Evolutionary conservation across 2,113 vertebrate genomes (phyloP), one percentile per base, ranked within the genome.

Genomic region (Callopanchax toddi): DNA sequence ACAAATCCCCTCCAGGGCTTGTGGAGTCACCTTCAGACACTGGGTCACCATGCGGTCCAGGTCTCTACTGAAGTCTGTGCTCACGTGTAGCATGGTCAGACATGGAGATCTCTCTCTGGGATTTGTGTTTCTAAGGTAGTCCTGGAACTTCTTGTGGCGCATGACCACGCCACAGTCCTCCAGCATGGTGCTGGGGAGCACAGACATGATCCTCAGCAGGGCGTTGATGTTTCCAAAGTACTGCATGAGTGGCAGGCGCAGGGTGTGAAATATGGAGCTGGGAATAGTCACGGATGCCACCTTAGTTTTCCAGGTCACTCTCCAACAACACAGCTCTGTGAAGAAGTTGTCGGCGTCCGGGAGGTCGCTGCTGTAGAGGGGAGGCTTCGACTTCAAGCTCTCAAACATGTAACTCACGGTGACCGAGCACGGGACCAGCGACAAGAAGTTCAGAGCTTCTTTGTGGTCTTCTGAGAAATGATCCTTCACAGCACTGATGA

Each of bases 301-400:
- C 85, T 96, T 92, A 54, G 97, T 96, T 69, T 99, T 99, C 96
- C 97, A 99, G 15, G 97, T 98, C 29, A 99, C 96, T 74, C 96
- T 94, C 97, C 97, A 99, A 74, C 97, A 99, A 25, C 96, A 96
- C 45, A 98, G 94, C 73, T 98, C 96, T 0, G 96, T 97, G 55
- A 95, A 94, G 59, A 98, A 95, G 0, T 96, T 98, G 55, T 98
- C 96, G 0, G 96, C 94, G 45, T 97, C 96, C 0, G 96, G 96
- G 18, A 99, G 92, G 74, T 98, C 97, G 0, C 94, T 92, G 76
- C 94, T 94, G 74, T 96, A 98, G 83, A 97, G 91, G 18, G 96
- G 94, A 7, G 94, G 93, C 74, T 95, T 98, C 36, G 97, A 96
- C 87, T 97, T 98, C 20, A 97, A 89, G 60, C 87, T 92, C 77